phyloP scores from a whole-genome alignment of 2,113 vertebrate genomes.

The Oreotragus oreotragus region DNA sequence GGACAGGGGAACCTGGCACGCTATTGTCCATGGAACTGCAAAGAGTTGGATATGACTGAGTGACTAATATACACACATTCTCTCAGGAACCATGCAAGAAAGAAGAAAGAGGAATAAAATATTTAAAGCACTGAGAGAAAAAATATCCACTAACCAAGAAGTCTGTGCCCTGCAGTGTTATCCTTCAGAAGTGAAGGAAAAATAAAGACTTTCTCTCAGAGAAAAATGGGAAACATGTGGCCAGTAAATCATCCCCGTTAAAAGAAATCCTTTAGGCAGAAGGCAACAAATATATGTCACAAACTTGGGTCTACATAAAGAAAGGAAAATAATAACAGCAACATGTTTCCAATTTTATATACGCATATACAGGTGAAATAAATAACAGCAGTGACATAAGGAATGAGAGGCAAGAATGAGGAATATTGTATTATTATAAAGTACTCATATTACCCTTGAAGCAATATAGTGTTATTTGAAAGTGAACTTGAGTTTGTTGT shows the following conservation, averaged over 20 bases:
- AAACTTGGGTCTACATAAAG: background rate
- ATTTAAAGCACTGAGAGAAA: background rate
- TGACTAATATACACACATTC: background rate
- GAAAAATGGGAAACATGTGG: background rate
- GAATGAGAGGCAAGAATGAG: background rate
- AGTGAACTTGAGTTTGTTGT: background rate
- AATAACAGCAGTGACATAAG: background rate
- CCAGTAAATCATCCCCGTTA: background rate
- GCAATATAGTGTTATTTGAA: background rate
- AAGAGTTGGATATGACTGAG: background rate
- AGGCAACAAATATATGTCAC: background rate
- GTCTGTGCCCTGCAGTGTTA: background rate
- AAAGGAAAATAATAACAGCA: background rate
- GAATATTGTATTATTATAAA: background rate
- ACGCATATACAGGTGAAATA: background rate
- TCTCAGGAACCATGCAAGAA: background rate
- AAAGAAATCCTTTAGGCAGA: background rate
- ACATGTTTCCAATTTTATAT: background rate
- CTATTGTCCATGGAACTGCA: background rate
- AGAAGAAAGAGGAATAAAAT: background rate
- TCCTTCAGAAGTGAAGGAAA: background rate
- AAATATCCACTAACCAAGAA: background rate
- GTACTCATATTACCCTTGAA: background rate
- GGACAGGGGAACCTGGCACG: background rate
- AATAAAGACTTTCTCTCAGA: background rate